phyloP scores from a whole-genome alignment of 2,888 invertebrate genomes.

The Diabrotica balteata region DNA sequence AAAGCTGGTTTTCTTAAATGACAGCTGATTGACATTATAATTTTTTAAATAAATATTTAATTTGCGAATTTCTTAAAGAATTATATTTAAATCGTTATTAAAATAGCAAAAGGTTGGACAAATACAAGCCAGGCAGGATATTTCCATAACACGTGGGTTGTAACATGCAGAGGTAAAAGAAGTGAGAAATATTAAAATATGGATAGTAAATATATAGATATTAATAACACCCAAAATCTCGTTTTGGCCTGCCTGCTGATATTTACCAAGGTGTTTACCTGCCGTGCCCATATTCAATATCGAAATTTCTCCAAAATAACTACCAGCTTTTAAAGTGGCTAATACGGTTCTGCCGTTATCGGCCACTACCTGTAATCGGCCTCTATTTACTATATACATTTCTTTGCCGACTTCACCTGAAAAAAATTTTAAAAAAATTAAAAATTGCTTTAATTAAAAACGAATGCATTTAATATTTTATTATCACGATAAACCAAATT shows the following conservation, averaged over 20 bases:
- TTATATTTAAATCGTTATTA: neutral
- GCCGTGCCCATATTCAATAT: conserved; percentile 99
- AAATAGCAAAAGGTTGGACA: conserved; percentile 40
- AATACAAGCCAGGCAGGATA: conserved; percentile 51
- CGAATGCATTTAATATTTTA: neutral
- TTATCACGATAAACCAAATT: neutral
- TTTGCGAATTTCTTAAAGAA: neutral
- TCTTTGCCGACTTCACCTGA: conserved; percentile 98
- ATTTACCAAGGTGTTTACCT: conserved; percentile 97
- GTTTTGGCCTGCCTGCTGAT: conserved; percentile 64
- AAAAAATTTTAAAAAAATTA: conserved; percentile 27
- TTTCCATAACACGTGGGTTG: conserved; percentile 21
- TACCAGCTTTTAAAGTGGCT: conserved; percentile 97
- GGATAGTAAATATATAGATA: conserved; percentile 15
- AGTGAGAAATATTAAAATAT: conserved; percentile 13
- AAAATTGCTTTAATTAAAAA: neutral
- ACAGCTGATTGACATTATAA: neutral
- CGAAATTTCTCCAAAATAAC: conserved; percentile 99
- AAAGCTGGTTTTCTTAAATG: too few species aligned
- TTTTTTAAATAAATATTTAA: neutral
- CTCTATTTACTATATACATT: conserved; percentile 99
- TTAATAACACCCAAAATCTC: conserved; percentile 24
- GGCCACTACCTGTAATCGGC: conserved; percentile 92
- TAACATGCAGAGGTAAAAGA: conserved; percentile 33
- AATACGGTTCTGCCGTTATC: conserved; percentile 95